A percentile compares a stretch with the other conserved stretches of the same genome.
phyloP scores from a whole-genome alignment of 2,113 vertebrate species.

The Ifrita kowaldi region DNA sequence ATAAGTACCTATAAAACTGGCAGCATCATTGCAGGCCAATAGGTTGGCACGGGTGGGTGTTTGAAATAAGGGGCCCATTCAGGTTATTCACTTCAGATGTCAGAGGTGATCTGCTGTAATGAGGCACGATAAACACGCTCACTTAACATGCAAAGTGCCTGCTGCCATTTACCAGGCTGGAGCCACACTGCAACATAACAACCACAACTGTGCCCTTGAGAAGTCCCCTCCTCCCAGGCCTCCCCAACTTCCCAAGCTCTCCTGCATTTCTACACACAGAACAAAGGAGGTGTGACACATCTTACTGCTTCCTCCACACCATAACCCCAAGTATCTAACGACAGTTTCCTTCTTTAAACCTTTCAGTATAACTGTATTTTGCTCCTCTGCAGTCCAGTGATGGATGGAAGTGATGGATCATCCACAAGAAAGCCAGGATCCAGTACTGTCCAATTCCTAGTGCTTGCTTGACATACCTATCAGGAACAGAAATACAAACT shows the following conservation, averaged over 20 bases:
- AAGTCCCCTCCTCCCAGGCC: neutral
- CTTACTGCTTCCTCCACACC: neutral
- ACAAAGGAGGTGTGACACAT: neutral
- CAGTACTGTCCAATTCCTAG: neutral
- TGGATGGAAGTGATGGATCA: neutral
- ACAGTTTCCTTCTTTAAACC: neutral
- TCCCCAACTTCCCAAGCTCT: neutral
- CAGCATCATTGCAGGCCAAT: neutral
- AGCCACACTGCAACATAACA: neutral
- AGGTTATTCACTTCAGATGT: neutral
- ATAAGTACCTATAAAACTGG: neutral
- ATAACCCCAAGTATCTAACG: neutral
- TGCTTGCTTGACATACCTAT: neutral
- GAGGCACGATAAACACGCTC: neutral
- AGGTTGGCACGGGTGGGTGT: neutral
- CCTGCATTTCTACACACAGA: neutral
- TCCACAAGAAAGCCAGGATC: neutral
- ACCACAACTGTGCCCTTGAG: neutral
- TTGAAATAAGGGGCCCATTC: neutral
- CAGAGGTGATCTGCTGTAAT: constrained; percentile 10
- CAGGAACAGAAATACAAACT: neutral
- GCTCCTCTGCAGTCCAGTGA: neutral
- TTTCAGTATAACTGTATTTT: neutral
- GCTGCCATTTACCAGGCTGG: neutral
- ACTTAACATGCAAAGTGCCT: neutral